A percentile compares a stretch with the other conserved stretches of the same genome.
These are phyloP conservation scores for Ochotona curzoniae DNA, from an alignment of 2,113 vertebrate genomes.

Conservation along the genomic window DNA sequence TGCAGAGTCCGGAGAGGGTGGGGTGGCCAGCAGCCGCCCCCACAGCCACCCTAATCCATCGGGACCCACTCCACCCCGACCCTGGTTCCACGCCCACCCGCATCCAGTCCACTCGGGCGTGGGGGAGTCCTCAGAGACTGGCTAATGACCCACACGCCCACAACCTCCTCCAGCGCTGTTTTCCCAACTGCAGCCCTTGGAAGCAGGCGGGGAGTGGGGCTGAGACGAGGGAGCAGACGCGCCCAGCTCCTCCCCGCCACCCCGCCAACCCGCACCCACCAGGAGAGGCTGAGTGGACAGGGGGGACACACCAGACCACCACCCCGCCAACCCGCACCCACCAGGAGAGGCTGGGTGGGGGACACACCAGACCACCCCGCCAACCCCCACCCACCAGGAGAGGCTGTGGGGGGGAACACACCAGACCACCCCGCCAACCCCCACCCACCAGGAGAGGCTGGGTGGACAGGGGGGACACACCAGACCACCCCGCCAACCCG, in stretches of 20 bases:
- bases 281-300: too few relatives aligned
- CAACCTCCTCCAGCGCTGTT: slow-evolving; percentile 28
- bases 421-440: too few relatives aligned
- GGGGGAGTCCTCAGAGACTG: slow-evolving; percentile 46
- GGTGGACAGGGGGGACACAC: background rate
- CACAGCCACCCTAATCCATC: background rate
- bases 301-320: too few relatives aligned
- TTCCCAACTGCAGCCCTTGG: slow-evolving; percentile 38
- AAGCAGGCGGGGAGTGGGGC: background rate
- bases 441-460: background rate
- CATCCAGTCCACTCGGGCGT: slow-evolving; percentile 20
- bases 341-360: too few relatives aligned
- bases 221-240: background rate
- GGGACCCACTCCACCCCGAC: background rate
- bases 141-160: slow-evolving; percentile 47
- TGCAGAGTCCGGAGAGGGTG: background rate
- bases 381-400: slow-evolving; percentile 4
- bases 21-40: background rate
- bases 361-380: too few relatives aligned
- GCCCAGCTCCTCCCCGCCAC: background rate
- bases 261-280: too few relatives aligned
- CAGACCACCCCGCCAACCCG: background rate
- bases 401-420: background rate
- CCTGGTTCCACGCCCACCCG: background rate
- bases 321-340: too few relatives aligned